A percentile compares a stretch with the other conserved stretches of the same genome.
Evolutionary conservation across 2,888 invertebrate genomes (phyloP).

Genomic region (Crioceris asparagi): DNA sequence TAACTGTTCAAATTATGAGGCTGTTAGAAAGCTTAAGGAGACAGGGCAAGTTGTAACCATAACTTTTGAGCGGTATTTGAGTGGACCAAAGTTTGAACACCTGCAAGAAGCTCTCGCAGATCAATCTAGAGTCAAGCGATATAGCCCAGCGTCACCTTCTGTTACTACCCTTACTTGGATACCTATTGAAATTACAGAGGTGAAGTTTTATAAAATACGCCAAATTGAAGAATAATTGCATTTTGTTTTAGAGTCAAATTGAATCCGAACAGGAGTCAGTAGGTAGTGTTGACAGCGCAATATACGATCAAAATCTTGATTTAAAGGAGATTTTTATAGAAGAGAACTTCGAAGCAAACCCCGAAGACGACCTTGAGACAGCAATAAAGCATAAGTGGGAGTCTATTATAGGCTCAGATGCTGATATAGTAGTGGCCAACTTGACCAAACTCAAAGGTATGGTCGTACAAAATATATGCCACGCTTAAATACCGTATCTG

Average conservation of each 20-base stretch:
- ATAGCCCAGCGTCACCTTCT: conserved; percentile 58
- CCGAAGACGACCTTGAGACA: conserved; percentile 41
- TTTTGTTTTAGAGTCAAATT: conserved; percentile 39
- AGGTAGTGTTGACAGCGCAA: conserved; percentile 68
- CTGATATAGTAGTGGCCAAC: conserved; percentile 86
- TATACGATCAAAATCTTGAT: conserved; percentile 44
- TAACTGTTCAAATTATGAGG: conserved; percentile 87
- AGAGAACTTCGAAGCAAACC: conserved; percentile 38
- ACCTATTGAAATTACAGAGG: conserved; percentile 59
- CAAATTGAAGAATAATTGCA: background rate
- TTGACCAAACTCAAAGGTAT: conserved; percentile 74
- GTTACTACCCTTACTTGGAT: conserved; percentile 77
- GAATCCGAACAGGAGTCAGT: conserved; percentile 73
- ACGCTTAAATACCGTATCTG: too few relatives aligned
- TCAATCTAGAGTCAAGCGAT: conserved; percentile 34
- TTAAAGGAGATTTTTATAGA: conserved; percentile 37
- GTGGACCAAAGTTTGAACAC: conserved; percentile 89
- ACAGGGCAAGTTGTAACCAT: conserved; percentile 85
- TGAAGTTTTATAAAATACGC: too few relatives aligned
- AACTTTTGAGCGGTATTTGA: conserved; percentile 82
- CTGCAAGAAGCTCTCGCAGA: conserved; percentile 75
- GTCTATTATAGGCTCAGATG: conserved; percentile 65
- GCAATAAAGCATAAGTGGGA: conserved; percentile 72
- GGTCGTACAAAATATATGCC: too few relatives aligned
- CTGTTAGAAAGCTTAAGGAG: conserved; percentile 87